Base-by-base conservation (phyloP, 30 jellyfish, hydroid and myxozoan genomes). In the Turritopsis dohrnii region DNA sequence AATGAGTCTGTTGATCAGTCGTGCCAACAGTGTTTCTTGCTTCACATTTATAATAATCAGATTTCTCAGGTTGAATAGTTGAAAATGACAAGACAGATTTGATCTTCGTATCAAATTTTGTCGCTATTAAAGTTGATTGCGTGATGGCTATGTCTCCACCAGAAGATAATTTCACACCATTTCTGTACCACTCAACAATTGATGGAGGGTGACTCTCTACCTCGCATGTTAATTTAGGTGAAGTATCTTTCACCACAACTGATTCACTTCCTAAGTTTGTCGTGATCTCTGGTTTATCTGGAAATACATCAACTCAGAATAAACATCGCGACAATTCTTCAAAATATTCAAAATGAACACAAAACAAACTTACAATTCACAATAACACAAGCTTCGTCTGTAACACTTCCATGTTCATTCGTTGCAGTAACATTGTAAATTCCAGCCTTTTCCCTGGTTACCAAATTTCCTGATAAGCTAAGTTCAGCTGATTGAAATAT, bases 371-470 rank as follows among this genome's bases (percentile, higher is more conserved):
- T 41, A 74, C 83, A 74, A 7, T 23, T 26, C 19, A 74, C 83
- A 29, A 74, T 29, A 29, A 74, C 83, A 4, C 65, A 23, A 29
- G 65, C 83, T 74, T 27, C 26, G 8, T 22, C 23, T 26, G 52
- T 23, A n/a, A 74, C 60, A 29, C 26, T n/a, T 20, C 83, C 83
- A 74, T 23, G 0, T 23, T 26, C 52, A 41, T 74, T 74, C 19
- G 83, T 23, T 21, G 83, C 83, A 23, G 83, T 74, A 29, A 74
- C n/a, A 29, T 26, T 74, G 60, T 74, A 74, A 23, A 74, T 21
- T 1, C 83, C 83, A 7, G 65, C 83, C 23, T 74, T 17, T 18
- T 74, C 72, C 4, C 26, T 26, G 54, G 83, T 74, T 22, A 29
- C 83, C 60, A 21, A 23, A 23, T 22, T 74, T 13, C 83, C 65